These are phyloP conservation scores for Aphrophora alni DNA, from an alignment of 2,888 invertebrate genomes.

Conservation along the genomic window DNA sequence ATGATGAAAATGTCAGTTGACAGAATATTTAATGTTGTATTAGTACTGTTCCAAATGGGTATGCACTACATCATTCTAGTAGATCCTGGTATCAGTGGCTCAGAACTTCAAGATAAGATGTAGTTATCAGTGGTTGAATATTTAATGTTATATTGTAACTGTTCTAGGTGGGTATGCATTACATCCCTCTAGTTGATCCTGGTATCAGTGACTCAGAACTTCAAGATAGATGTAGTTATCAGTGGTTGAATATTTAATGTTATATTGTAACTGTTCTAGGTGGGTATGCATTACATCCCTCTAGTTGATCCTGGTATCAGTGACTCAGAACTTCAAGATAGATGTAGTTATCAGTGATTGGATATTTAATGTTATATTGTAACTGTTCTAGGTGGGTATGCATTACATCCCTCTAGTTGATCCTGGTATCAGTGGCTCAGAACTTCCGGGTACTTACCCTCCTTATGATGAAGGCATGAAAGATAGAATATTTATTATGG, in stretches of 20 bases:
- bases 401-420: constrained; percentile 78
- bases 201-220: constrained; percentile 75
- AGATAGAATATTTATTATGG: constrained; percentile 76
- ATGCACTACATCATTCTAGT: constrained; percentile 80
- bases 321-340: constrained; percentile 67
- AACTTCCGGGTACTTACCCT: constrained; percentile 69
- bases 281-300: constrained; percentile 78
- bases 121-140: constrained; percentile 72
- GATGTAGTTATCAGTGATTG: too few relatives aligned
- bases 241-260: constrained; percentile 63
- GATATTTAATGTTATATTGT: too few relatives aligned
- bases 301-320: constrained; percentile 80
- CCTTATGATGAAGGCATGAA: constrained; percentile 78
- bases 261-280: constrained; percentile 49
- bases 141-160: constrained; percentile 14
- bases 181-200: constrained; percentile 76
- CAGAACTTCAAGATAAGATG: constrained; percentile 71
- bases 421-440: constrained; percentile 76
- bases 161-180: constrained; percentile 71
- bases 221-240: constrained; percentile 73
- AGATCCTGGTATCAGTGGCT: constrained; percentile 78
- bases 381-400: constrained; percentile 64
- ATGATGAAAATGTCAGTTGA: constrained; percentile 74
- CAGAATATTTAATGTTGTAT: too few relatives aligned
- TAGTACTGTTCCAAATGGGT: constrained; percentile 62